A percentile compares a stretch with the other conserved stretches of the same genome.
Conservation (phyloP, 2,113 vertebrate genomes). For the Dasyprocta punctata region DNA sequence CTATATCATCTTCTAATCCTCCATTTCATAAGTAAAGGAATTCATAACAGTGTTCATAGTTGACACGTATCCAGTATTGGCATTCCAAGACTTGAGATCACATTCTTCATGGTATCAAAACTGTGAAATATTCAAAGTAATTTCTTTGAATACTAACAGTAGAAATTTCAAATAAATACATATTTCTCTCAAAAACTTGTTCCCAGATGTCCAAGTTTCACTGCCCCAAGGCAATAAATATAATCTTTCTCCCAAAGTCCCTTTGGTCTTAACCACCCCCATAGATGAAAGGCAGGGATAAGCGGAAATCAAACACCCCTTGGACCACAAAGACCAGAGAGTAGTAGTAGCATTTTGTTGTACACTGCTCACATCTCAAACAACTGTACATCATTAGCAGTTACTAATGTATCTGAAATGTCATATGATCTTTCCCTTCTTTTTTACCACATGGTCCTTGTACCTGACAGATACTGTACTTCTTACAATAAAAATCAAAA, state of each 20-base stretch:
- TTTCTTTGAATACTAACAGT: not conserved
- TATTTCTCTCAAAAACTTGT: not conserved
- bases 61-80: not conserved
- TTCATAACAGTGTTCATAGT: not conserved
- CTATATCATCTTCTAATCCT: not conserved
- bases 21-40: not conserved
- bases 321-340: not conserved
- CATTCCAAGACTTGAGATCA: not conserved
- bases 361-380: not conserved
- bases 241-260: not conserved
- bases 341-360: not conserved
- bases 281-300: not conserved
- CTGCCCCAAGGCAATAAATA: not conserved
- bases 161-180: not conserved
- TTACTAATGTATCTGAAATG: not conserved
- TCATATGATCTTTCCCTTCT: not conserved
- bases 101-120: not conserved
- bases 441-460: not conserved
- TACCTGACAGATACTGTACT: not conserved
- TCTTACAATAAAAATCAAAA: not conserved
- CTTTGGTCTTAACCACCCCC: not conserved
- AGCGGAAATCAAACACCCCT: not conserved
- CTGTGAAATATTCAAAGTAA: not conserved
- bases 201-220: not conserved
- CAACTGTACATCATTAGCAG: not conserved